Evolutionary conservation across 2,888 invertebrate species (phyloP), one percentile per base, ranked within the genome.

Genomic region (Hyposoter didymator): DNA sequence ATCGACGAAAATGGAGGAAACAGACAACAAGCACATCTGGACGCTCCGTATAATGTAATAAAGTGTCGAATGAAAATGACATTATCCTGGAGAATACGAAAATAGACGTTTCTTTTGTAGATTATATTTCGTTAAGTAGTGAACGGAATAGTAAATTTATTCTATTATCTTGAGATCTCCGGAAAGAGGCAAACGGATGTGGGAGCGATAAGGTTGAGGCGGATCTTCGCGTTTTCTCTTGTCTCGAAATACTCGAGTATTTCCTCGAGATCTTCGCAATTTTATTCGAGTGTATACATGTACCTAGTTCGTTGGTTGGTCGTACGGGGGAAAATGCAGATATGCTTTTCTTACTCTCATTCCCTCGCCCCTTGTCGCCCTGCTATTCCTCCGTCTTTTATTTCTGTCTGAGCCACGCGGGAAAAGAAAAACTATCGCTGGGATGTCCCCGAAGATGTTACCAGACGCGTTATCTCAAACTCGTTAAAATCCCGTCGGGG

Each of bases 401-500:
- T 72, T 72, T 45, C 19, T 22, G 39, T 49, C 47, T 66, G 35
- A 72, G 62, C 64, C 55, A 52, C n/a, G 66, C 14, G 66, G 8
- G 14, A 76, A 62, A 80, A 22, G 19, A 81, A 64, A 55, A 64
- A 76, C 35, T 67, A 19, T 45, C 52, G 17, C 32, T 45, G 55
- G 55, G 32, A 74, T 67, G 35, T 81, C 80, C 74, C 80, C n/a
- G 45, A 81, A 81, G 73, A 74, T 74, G 66, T 74, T 55, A 66
- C 74, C 74, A 67, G 55, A 55, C 55, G 88, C 86, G 85, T 89
- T 89, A 90, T 90, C 89, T 84, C 86, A 81, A 89, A 88, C 88
- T 89, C 88, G 87, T 90, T 90, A 89, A 90, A 90, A 89, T 84
- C 89, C 90, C 84, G 85, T 66, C 72, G 87, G 83, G 87, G 76